Base-by-base conservation (phyloP, 2,888 invertebrate species). In the Lasioglossum pauxillum region DNA sequence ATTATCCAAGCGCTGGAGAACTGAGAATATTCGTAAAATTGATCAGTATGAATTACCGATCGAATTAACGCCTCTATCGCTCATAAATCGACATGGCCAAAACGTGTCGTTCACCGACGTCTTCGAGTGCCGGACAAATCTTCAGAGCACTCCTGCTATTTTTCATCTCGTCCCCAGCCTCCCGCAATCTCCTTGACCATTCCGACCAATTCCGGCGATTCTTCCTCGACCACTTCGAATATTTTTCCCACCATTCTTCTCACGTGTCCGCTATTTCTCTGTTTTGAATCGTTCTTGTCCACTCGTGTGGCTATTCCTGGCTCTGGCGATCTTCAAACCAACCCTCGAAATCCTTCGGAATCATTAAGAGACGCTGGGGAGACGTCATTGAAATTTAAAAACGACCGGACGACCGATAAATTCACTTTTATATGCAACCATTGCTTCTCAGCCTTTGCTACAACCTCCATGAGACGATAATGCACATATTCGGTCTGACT, bases 171-270 rank as follows among this genome's bases (percentile, higher is more conserved):
- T 67, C 16, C 16, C 67, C 31, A 67, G 5, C 35, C 19, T 19
- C 67, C 35, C 7, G 0, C 35, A 67, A 35, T 19, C 35, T 35
- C 67, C 67, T 67, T 35, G 31, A 35, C 67, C 67, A 19, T 67
- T 67, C 16, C 19, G 67, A 67, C 67, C 67, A 67, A 67, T 67
- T 67, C 67, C 67, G 4, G 27, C 60, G 67, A 67, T 67, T 35
- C 67, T 67, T 67, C 8, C 67, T 67, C 31, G 60, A 31, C 60
- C 35, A 67, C 67, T 67, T 67, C 31, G 67, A 35, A 67, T 67
- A 67, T 67, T 67, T 67, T 67, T 67, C 35, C 67, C 31, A 19
- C 19, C 35, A 67, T 67, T 67, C 35, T 16, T 67, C 67, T 67
- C 67, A 67, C 67, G 67, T 35, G 16, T 35, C 67, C 8, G 67